Evolutionary conservation across 2,113 vertebrate species (phyloP).

Genomic region (Oenanthe oenanthe): DNA sequence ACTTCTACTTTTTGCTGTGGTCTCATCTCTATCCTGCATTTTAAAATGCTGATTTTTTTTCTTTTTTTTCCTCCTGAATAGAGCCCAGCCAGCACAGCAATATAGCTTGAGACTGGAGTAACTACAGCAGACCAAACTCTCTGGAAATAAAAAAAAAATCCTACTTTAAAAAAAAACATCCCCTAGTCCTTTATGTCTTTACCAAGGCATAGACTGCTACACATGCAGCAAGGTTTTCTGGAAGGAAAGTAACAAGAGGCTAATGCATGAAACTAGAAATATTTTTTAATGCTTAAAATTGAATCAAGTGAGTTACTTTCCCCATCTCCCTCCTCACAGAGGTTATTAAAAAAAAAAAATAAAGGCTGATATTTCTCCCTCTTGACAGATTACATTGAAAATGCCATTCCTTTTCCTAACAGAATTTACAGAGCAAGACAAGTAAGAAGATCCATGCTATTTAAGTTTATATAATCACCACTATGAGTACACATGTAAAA

Average conservation of each 20-base stretch:
- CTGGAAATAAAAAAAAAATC: not conserved
- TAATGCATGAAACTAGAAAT: not conserved
- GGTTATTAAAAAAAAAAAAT: not conserved
- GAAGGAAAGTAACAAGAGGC: not conserved
- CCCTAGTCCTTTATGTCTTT: not conserved
- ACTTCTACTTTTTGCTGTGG: not conserved
- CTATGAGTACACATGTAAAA: rapidly evolving
- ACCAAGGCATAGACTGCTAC: not conserved
- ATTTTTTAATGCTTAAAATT: not conserved
- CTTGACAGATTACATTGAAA: not conserved
- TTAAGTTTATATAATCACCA: not conserved
- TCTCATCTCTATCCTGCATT: not conserved
- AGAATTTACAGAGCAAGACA: not conserved
- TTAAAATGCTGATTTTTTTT: not conserved
- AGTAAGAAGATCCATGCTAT: not conserved
- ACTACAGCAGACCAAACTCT: not conserved
- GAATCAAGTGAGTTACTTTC: not conserved
- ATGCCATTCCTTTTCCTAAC: not conserved
- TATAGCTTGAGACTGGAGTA: not conserved
- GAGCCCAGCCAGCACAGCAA: not conserved
- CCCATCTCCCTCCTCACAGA: not conserved
- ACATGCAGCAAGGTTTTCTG: not conserved
- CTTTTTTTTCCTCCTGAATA: not conserved
- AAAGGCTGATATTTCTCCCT: not conserved
- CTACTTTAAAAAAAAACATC: not conserved